Conservation (phyloP, 2,888 invertebrate species). For the Thumatha senex region DNA sequence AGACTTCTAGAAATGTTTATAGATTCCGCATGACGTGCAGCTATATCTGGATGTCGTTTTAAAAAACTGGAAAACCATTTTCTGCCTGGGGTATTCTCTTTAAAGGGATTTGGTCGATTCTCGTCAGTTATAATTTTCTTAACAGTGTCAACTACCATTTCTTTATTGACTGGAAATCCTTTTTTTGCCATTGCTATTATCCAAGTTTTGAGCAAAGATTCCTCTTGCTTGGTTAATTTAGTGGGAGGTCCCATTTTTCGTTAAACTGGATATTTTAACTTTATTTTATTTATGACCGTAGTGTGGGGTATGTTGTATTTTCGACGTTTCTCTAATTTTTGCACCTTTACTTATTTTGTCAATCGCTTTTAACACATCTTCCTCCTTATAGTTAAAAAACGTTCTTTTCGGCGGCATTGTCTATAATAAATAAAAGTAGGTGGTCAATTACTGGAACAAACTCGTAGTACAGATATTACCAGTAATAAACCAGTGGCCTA, state of each 20-base stretch:
- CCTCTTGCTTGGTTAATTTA: conserved; percentile 22
- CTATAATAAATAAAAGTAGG: conserved; percentile 4
- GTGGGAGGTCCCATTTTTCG: conserved; percentile 29
- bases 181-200: conserved; percentile 15
- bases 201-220: conserved; percentile 16
- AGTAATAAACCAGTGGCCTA: conserved; percentile 11
- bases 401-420: conserved; percentile 14
- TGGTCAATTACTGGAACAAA: conserved; percentile 15
- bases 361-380: conserved; percentile 16
- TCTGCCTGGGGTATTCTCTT: conserved; percentile 6
- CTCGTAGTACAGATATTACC: conserved; percentile 10
- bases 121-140: conserved; percentile 7
- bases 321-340: conserved; percentile 12
- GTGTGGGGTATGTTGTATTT: conserved; percentile 5
- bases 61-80: conserved; percentile 20
- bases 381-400: conserved; percentile 15
- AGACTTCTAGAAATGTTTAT: conserved; percentile 15
- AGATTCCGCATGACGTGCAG: conserved; percentile 19
- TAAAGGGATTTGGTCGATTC: conserved; percentile 10
- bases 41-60: conserved; percentile 17
- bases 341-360: conserved; percentile 15
- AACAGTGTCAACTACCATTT: conserved; percentile 9
- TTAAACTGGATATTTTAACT: conserved; percentile 22
- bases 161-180: conserved; percentile 18
- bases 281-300: conserved; percentile 29